These are phyloP conservation scores for Loriculus beryllinus DNA, from an alignment of 2,797 vertebrate species.

Conservation along the genomic window DNA sequence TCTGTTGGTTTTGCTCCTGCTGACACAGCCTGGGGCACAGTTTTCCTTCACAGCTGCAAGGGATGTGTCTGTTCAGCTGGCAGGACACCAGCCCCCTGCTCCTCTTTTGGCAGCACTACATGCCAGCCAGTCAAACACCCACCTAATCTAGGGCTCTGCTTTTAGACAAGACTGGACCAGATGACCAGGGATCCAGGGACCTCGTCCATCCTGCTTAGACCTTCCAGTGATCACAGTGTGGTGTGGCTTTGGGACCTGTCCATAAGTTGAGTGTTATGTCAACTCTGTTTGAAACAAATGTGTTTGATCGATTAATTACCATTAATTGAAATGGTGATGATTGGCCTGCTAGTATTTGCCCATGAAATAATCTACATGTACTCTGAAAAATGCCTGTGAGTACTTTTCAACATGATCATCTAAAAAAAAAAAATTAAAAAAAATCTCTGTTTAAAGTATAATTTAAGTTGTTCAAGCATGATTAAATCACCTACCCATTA, in stretches of 20 bases:
- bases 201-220: neutral
- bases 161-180: neutral
- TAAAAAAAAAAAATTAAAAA: neutral
- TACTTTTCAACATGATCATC: neutral
- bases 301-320: neutral
- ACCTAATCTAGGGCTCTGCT: neutral
- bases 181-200: neutral
- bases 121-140: neutral
- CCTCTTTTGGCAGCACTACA: neutral
- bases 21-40: too few relatives aligned
- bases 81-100: neutral
- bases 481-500: neutral
- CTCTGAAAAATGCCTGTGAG: neutral
- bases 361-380: neutral
- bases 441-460: neutral
- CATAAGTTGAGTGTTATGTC: neutral
- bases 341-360: neutral
- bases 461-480: neutral
- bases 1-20: neutral
- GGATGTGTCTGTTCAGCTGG: neutral
- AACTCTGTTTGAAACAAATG: neutral
- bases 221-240: neutral
- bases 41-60: neutral
- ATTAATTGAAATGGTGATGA: neutral
- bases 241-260: neutral